Base-by-base conservation (phyloP, 2,113 vertebrate species). In the Australoheros scitulus region DNA sequence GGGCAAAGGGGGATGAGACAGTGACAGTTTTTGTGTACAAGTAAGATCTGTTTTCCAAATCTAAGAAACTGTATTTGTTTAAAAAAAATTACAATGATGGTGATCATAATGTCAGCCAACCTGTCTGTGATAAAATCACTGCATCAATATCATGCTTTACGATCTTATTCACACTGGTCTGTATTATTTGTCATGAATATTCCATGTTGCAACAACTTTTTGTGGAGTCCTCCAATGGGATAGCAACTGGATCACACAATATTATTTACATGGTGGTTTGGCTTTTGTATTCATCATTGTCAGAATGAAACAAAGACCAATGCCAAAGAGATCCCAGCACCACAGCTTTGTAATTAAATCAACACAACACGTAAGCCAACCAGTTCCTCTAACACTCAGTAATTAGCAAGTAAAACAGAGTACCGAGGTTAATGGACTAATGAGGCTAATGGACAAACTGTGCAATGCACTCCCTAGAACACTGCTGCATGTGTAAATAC, bases 381-480 rank as follows among this genome's bases (percentile, higher is more conserved):
- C 17, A 20, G 29, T 43, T 70, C 14, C 41, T 61, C 38, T 59
- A 55, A 32, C 57, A 72, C 22, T 32, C 63, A 61, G 18, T 43
- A 26, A 72, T 78, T 61, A 55, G 41, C 32, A 60, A 59, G 36
- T 72, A 34, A 72, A 72, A 72, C 47, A 55, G 57, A 59, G 47
- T n/a, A 72, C 68, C n/a, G 68, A 72, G 26, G 68, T 26, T 72
- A 72, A 72, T 72, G 68, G 26, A 72, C 68, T 72, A 72, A 55
- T 34, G 26, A 72, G 68, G 55, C 47, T 72, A 72, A 72, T 72
- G 47, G 47, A 26, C 18, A n/a, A 72, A 72, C 68, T 72, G 68
- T 52, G 68, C 68, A 72, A 55, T 72, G 68, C 68, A 72, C 68
- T 72, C 68, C 26, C 68, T 52, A 13, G 43, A 70, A 70, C 43